Percentiles rank a stretch among this genome's conserved stretches.
These are phyloP conservation scores for Agriopis marginaria DNA, from an alignment of 2,888 invertebrate genomes.

Conservation along the genomic window DNA sequence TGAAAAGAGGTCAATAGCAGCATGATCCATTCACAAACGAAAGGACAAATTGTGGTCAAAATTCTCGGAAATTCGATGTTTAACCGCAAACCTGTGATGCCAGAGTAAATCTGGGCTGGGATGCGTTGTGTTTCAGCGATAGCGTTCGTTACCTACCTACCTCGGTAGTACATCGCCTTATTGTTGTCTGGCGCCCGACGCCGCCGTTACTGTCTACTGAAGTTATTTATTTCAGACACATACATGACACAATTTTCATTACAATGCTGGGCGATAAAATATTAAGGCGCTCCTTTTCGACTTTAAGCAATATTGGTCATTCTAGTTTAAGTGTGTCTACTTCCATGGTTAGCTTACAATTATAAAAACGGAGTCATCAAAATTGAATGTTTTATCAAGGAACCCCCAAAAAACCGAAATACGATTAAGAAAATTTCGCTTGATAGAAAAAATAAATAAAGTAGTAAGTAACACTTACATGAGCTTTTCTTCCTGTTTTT, in stretches of 20 bases:
- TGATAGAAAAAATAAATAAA: too few species aligned
- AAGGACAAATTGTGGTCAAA: constrained; percentile 17
- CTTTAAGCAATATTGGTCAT: too few species aligned
- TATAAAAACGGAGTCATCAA: too few species aligned
- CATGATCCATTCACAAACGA: constrained; percentile 15
- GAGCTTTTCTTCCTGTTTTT: too few species aligned
- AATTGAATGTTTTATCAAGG: too few species aligned
- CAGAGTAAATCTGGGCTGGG: constrained; percentile 8
- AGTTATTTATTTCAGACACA: constrained; percentile 30
- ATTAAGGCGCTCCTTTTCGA: too few species aligned
- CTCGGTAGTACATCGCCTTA: constrained; percentile 14
- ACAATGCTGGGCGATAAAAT: not conserved
- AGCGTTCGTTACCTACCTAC: too few species aligned
- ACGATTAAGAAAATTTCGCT: too few species aligned
- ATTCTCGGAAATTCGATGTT: constrained; percentile 31
- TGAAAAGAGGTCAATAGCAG: constrained; percentile 10
- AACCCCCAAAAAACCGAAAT: too few species aligned
- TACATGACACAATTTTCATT: constrained; percentile 37
- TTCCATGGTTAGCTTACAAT: too few species aligned
- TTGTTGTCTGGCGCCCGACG: constrained; percentile 39
- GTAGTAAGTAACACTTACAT: too few species aligned
- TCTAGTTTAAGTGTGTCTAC: too few species aligned
- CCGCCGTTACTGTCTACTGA: constrained; percentile 34
- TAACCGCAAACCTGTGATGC: constrained; percentile 15
- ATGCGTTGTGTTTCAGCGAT: not conserved